A percentile compares a stretch with the other conserved stretches of the same genome.
Conservation (phyloP, 2,797 vertebrate genomes). For the Amphiprion clarkii region DNA sequence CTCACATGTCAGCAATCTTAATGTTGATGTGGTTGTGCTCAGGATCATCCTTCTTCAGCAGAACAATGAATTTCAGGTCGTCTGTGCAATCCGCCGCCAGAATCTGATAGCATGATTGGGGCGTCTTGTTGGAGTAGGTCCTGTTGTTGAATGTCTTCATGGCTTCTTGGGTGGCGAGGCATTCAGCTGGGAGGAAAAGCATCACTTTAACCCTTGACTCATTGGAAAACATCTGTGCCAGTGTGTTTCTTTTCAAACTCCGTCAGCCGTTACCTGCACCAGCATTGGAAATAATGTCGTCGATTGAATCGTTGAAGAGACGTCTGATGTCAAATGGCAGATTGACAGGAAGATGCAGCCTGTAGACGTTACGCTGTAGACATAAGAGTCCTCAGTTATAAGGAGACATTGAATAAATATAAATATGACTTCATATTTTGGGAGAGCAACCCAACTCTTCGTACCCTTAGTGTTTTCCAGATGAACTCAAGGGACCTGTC, state of each 20-base stretch:
- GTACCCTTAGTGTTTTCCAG: constrained; percentile 66
- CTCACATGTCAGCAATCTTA: constrained; percentile 86
- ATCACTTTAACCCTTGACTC: neutral
- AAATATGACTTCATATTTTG: neutral
- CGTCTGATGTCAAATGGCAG: constrained; percentile 71
- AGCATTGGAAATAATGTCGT: constrained; percentile 50
- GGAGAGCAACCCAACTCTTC: neutral
- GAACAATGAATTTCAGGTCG: constrained; percentile 88
- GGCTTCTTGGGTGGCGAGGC: constrained; percentile 24
- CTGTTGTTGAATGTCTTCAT: constrained; percentile 77
- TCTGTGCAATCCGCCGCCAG: constrained; percentile 87
- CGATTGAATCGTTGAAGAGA: neutral
- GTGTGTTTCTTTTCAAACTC: neutral
- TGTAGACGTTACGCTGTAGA: constrained; percentile 73
- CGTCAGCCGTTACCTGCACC: constrained; percentile 49
- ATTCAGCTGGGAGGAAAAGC: constrained; percentile 59
- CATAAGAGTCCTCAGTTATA: constrained; percentile 14
- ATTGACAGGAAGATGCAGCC: constrained; percentile 67
- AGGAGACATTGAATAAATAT: neutral
- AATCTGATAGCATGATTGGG: constrained; percentile 85
- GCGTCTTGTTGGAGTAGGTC: constrained; percentile 80
- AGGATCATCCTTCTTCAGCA: constrained; percentile 78
- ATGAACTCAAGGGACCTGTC: constrained; percentile 68
- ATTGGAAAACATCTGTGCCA: constrained; percentile 45
- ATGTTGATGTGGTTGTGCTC: constrained; percentile 81